Percentiles rank a stretch among this genome's conserved stretches.
Evolutionary conservation across 1,140 invertebrate genomes (phyloP).

Genomic region (Drosophila biarmipes): DNA sequence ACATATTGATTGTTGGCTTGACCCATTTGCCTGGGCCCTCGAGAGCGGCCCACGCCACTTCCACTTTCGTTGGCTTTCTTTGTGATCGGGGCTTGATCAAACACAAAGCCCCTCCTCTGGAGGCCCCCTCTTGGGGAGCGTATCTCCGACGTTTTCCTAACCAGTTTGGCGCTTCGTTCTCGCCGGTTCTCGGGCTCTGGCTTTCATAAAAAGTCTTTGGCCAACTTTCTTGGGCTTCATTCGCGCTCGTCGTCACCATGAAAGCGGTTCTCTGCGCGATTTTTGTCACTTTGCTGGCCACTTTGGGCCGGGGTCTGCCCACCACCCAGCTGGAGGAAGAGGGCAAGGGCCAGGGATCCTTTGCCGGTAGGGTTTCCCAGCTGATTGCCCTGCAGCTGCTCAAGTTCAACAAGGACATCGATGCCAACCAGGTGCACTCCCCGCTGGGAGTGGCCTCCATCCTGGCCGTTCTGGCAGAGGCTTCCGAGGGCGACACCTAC

Average conservation of each 20-base stretch:
- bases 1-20: slow-evolving; percentile 75
- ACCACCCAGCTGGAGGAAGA: slow-evolving; percentile 2
- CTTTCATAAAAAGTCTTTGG: slow-evolving; percentile 81
- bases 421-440: slow-evolving; percentile 87
- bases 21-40: slow-evolving; percentile 64
- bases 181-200: slow-evolving; percentile 46
- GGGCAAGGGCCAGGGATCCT: slow-evolving; percentile 25
- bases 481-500: slow-evolving; percentile 86
- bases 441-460: slow-evolving; percentile 87
- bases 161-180: slow-evolving; percentile 69
- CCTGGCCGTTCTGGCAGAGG: slow-evolving; percentile 87
- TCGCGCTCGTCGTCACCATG: slow-evolving; percentile 68
- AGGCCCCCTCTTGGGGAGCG: not conserved
- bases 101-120: not conserved
- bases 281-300: slow-evolving; percentile 30
- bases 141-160: slow-evolving; percentile 20
- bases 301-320: slow-evolving; percentile 38
- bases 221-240: slow-evolving; percentile 81
- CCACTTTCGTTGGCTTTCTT: slow-evolving; percentile 80
- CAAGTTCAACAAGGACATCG: slow-evolving; percentile 85
- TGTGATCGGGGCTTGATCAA: slow-evolving; percentile 27
- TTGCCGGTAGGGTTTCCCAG: slow-evolving; percentile 71
- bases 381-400: slow-evolving; percentile 76
- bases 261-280: slow-evolving; percentile 56
- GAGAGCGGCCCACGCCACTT: slow-evolving; percentile 73